Base-by-base conservation (phyloP, 2,888 invertebrate species). In the Ptilodon capucinus region DNA sequence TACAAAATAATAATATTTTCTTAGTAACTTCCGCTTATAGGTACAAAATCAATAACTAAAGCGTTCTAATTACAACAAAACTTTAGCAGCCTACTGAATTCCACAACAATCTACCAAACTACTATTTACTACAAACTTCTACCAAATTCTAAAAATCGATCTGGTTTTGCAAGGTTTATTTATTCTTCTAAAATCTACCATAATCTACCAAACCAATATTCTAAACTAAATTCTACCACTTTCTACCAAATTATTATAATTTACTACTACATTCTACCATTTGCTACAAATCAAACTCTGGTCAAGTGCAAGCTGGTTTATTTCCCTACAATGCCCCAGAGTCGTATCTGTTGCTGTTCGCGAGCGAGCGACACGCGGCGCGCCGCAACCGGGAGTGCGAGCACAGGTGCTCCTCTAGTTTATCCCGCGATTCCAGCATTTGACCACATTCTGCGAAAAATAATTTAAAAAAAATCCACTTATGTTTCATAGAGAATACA, bases 381-480 rank as follows among this genome's bases (percentile, higher is more conserved):
- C 42, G 51, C 2, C 51, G 45, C 0, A 51, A 16, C 7, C 43
- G 42, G 0, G 56, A 28, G 6, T 56, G 56, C 5, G 19, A 17
- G 0, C 40, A 40, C 0, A 60, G 35, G 34, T 55, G 57, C 2
- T 45, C 41, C 13, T 55, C 43, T 4, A 55, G 13, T 5, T 42
- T 55, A 7, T 44, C 45, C 0, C 41, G 8, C 0, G 60, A 42
- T n/a, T 51, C 47, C 25, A 57, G 6, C 1, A 51, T 40, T 23
- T 44, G 32, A 4, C 47, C 34, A 17, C 57, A 57, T 3, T 52
- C 57, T 58, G 38, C 4, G 13, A 6, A 13, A 13, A n/a, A 41
- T n/a, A n/a, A n/a, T n/a, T n/a, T n/a, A n/a, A n/a, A n/a, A n/a
- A n/a, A n/a, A n/a, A n/a, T n/a, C n/a, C n/a, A n/a, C n/a, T n/a